These are phyloP conservation scores for human (Homo sapiens) DNA, from an alignment of 2,113 vertebrate genomes.

Conservation along the genomic window DNA sequence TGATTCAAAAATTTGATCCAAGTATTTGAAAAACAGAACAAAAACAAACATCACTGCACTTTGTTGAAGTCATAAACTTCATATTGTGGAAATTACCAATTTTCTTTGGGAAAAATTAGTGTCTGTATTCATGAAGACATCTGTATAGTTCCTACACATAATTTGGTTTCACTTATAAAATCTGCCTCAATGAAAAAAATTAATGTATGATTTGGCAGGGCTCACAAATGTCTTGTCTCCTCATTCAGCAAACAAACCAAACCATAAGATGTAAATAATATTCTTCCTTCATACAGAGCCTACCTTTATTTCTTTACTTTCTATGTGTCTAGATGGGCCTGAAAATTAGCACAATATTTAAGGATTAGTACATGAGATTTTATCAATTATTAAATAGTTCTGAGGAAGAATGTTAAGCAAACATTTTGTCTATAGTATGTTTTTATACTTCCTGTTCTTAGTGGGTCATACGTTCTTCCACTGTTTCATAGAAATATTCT, in stretches of 20 bases:
- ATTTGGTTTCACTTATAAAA: slow-evolving; percentile 7
- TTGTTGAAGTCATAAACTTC: neutral
- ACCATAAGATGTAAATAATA: neutral
- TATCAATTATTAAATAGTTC: neutral
- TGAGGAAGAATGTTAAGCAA: neutral
- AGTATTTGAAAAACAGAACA: neutral
- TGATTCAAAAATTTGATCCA: neutral
- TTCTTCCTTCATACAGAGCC: neutral
- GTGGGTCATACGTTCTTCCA: neutral
- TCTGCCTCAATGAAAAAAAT: slow-evolving; percentile 39
- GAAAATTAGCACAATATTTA: neutral
- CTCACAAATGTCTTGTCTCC: slow-evolving; percentile 4
- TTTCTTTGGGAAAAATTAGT: slow-evolving; percentile 33
- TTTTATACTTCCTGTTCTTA: neutral
- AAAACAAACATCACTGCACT: neutral
- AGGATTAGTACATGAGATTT: neutral
- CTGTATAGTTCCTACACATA: neutral
- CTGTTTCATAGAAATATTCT: slow-evolving; percentile 1
- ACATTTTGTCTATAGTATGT: neutral
- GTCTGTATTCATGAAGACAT: neutral
- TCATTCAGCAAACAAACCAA: slow-evolving; percentile 37
- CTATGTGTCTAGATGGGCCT: neutral
- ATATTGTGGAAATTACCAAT: neutral
- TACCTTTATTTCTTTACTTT: slow-evolving; percentile 38
- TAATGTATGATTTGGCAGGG: neutral